phyloP scores from a whole-genome alignment of 2,113 vertebrate species.

The Ammodytes dubius region DNA sequence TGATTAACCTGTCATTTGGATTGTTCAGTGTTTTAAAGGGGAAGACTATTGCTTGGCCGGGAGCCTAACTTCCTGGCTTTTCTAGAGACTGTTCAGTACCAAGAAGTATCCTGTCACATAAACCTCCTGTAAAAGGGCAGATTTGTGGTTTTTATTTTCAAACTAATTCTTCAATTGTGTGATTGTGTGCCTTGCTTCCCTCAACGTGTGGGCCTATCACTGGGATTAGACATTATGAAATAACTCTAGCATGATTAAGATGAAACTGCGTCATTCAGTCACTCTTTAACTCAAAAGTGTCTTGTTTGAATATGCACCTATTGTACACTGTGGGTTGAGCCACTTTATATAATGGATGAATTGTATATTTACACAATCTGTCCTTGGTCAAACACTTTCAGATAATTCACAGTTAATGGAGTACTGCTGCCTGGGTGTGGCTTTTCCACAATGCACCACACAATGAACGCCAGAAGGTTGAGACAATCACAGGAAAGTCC shows the following conservation, averaged over 20 bases:
- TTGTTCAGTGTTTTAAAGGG: neutral
- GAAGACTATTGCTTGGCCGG: neutral
- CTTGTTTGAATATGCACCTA: neutral
- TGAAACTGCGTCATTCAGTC: conserved; percentile 1
- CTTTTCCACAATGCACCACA: conserved; percentile 21
- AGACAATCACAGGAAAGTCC: conserved; percentile 75
- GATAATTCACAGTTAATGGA: conserved; percentile 43
- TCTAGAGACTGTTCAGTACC: neutral
- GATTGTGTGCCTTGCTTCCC: neutral
- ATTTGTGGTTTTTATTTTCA: neutral
- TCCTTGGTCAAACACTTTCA: conserved; percentile 16
- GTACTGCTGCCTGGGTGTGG: conserved; percentile 37
- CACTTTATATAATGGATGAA: neutral
- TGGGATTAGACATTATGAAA: conserved; percentile 8
- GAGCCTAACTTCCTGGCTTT: neutral
- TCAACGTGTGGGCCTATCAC: neutral
- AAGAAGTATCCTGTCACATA: neutral
- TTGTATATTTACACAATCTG: neutral
- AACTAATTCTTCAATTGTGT: neutral
- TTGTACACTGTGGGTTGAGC: neutral
- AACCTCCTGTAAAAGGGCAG: neutral
- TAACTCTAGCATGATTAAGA: conserved; percentile 17
- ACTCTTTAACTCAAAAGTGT: neutral
- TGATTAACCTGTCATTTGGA: neutral
- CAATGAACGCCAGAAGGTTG: conserved; percentile 32